These are phyloP conservation scores for Calephelis nemesis DNA, from an alignment of 1,140 invertebrate species.

Conservation along the genomic window DNA sequence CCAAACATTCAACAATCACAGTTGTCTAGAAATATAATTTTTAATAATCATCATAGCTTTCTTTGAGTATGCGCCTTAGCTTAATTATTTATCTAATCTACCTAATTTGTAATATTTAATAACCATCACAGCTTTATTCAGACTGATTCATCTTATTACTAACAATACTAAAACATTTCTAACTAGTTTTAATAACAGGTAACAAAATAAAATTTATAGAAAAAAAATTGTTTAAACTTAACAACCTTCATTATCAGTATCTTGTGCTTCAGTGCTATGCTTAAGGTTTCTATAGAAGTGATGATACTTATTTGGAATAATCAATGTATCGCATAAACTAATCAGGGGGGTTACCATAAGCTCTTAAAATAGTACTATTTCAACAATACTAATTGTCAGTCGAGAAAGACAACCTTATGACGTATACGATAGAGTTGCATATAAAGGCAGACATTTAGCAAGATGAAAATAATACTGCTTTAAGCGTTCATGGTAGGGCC, in stretches of 20 bases:
- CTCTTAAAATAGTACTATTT: too few relatives aligned
- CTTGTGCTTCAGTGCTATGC: constrained; percentile 17
- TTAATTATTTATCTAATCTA: too few relatives aligned
- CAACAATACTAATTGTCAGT: too few relatives aligned
- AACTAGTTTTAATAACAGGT: background rate
- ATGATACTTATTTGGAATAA: constrained; percentile 25
- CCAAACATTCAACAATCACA: constrained; percentile 7
- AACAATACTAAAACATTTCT: background rate
- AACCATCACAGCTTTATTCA: constrained; percentile 1
- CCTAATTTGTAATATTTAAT: too few relatives aligned
- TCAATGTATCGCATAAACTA: constrained; percentile 24
- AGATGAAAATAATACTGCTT: too few relatives aligned
- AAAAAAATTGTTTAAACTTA: background rate
- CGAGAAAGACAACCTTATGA: too few relatives aligned
- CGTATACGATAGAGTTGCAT: too few relatives aligned
- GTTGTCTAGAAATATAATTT: background rate
- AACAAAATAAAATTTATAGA: constrained; percentile 3
- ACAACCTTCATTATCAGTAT: constrained; percentile 2
- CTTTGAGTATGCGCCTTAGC: too few relatives aligned
- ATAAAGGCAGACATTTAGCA: too few relatives aligned
- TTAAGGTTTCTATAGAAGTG: constrained; percentile 28
- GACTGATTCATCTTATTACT: constrained; percentile 2
- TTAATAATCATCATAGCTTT: too few relatives aligned
- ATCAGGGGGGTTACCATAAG: too few relatives aligned
- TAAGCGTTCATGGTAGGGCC: too few relatives aligned